Conservation (phyloP, 2,888 invertebrate genomes). For the Bellardia pandia region DNA sequence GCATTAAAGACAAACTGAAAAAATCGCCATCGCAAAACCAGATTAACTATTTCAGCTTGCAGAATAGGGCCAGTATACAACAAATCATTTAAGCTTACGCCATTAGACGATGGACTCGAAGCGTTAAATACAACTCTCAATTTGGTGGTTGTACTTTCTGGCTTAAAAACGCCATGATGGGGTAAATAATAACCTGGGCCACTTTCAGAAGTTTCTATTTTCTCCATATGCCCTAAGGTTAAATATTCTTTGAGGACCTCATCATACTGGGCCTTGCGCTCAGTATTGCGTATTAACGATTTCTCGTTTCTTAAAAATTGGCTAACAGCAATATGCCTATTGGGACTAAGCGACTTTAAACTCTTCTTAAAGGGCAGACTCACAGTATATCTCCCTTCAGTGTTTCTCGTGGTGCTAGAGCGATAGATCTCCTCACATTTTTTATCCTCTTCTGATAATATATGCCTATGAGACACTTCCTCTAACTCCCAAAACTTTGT, state of each 20-base stretch:
- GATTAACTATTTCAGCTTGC: slow-evolving; percentile 38
- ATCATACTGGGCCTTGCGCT: slow-evolving; percentile 62
- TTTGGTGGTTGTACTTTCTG: slow-evolving; percentile 60
- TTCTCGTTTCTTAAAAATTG: slow-evolving; percentile 1
- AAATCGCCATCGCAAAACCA: slow-evolving; percentile 60
- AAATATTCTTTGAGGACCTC: slow-evolving; percentile 70
- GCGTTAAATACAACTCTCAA: slow-evolving; percentile 54
- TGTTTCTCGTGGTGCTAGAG: too few relatives aligned
- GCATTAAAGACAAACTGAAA: slow-evolving; percentile 62
- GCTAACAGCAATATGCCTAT: too few relatives aligned
- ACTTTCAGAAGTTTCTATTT: slow-evolving; percentile 14
- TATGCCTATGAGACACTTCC: too few relatives aligned
- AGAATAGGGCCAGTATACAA: slow-evolving; percentile 68
- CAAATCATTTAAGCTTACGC: slow-evolving; percentile 62
- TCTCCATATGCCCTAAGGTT: slow-evolving; percentile 83
- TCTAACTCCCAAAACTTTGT: too few relatives aligned
- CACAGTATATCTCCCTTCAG: too few relatives aligned
- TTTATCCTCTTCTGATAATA: too few relatives aligned
- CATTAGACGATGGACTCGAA: slow-evolving; percentile 48
- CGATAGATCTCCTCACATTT: too few relatives aligned
- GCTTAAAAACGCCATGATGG: slow-evolving; percentile 65
- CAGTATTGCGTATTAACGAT: not conserved
- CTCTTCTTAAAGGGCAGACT: too few relatives aligned
- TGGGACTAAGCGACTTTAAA: too few relatives aligned
- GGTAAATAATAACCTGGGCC: too few relatives aligned